Evolutionary conservation across 1,140 invertebrate species (phyloP).

Genomic region (Proctacanthus coquilletti): DNA sequence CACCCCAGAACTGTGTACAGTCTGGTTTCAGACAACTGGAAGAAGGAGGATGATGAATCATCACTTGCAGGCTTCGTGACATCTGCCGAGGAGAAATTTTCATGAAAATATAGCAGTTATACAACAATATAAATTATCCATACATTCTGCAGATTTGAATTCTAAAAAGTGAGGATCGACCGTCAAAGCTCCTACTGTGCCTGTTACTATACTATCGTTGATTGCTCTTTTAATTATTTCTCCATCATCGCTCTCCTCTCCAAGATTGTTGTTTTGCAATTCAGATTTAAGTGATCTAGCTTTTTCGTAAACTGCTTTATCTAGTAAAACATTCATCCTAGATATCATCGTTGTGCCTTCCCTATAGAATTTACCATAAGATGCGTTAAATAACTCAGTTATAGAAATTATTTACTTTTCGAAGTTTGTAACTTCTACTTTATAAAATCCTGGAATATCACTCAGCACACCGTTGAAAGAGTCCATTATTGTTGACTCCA

Average conservation of each 20-base stretch:
- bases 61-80: slow-evolving; percentile 18
- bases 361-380: slow-evolving; percentile 20
- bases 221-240: slow-evolving; percentile 40
- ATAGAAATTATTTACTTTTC: slow-evolving; percentile 42
- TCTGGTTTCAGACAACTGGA: slow-evolving; percentile 47
- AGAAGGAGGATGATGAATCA: slow-evolving; percentile 31
- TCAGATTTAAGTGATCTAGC: slow-evolving; percentile 33
- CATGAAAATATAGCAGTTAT: not conserved
- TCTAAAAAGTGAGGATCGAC: slow-evolving; percentile 62
- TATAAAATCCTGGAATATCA: slow-evolving; percentile 55
- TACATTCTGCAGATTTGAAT: slow-evolving; percentile 46
- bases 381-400: not conserved
- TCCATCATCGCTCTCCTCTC: slow-evolving; percentile 25
- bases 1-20: slow-evolving; percentile 71
- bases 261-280: slow-evolving; percentile 29
- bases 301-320: slow-evolving; percentile 44
- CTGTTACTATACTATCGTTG: slow-evolving; percentile 48
- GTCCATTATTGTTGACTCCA: slow-evolving; percentile 49
- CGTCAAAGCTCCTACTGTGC: slow-evolving; percentile 56
- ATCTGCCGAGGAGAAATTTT: slow-evolving; percentile 10
- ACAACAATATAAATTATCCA: slow-evolving; percentile 22
- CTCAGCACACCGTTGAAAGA: slow-evolving; percentile 45
- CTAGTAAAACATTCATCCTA: slow-evolving; percentile 47
- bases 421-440: slow-evolving; percentile 49
- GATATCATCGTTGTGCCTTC: slow-evolving; percentile 43